Evolutionary conservation across 2,797 vertebrate genomes (phyloP), one percentile per base, ranked within the genome.

Genomic region (Gobionotothen gibberifrons): DNA sequence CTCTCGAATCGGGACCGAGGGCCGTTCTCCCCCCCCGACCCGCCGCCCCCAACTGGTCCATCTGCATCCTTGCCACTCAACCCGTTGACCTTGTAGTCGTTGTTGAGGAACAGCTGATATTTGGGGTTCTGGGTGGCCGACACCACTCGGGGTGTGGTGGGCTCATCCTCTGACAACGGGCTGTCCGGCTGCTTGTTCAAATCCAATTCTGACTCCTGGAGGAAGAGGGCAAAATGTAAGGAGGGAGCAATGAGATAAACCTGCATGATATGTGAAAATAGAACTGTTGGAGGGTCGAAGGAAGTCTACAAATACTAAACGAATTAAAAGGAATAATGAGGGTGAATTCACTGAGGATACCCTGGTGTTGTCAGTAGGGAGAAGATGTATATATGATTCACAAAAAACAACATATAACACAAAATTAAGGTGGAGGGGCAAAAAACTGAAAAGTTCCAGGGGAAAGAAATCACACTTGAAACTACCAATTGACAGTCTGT

Each of bases 61-160:
- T 93, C 84, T 48, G 82, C 48, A 17, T 92, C 86, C 57, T 65
- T 82, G 89, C 83, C 49, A 39, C 85, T 86, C 51, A 89, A 51
- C 62, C 92, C 91, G 3, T 93, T 92, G 76, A 54, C 88, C 70
- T 16, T 88, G 21, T 84, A n/a, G 0, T 93, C 92, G 0, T 83
- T 86, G 86, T 70, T 85, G 48, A 93, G 85, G 68, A 72, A 89
- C 72, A 93, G 90, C 76, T 93, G 88, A 85, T 93, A 93, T 65
- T 90, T 94, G 0, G 89, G 89, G 83, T 83, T 93, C 46, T 85
- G 85, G 48, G 5, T 75, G 78, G 21, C 5, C 0, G 29, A 3
- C 3, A 36, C 2, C 0, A n/a, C n/a, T 52, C 26, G 76, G 22
- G 89, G 72, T 0, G 79, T 87, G 55, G 69, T 10, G 54, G 84